phyloP scores from a whole-genome alignment of 2,113 vertebrate genomes.

The Pelodiscus sinensis region DNA sequence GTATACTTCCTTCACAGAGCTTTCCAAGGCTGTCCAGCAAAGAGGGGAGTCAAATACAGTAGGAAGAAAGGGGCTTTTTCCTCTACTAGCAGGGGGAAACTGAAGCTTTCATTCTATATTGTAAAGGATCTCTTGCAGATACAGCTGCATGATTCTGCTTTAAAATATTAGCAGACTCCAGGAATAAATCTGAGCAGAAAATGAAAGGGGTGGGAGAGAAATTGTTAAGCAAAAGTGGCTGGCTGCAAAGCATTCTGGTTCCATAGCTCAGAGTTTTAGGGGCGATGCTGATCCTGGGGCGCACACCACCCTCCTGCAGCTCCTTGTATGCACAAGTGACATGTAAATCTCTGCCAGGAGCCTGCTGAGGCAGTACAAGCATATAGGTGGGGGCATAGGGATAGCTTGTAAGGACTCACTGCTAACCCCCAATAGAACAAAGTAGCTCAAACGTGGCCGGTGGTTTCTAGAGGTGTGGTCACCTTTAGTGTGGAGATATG shows the following conservation, averaged over 20 bases:
- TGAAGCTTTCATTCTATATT: background rate
- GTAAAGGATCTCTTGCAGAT: background rate
- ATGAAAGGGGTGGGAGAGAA: conserved; percentile 31
- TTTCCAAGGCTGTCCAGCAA: background rate
- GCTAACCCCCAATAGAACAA: background rate
- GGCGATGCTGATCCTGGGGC: background rate
- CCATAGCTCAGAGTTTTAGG: conserved; percentile 20
- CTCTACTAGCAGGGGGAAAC: background rate
- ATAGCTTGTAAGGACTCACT: background rate
- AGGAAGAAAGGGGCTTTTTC: background rate
- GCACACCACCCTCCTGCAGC: background rate
- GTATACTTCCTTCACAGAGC: background rate
- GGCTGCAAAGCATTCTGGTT: background rate
- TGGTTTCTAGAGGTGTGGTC: background rate
- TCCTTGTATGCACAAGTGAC: background rate
- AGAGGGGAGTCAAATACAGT: background rate
- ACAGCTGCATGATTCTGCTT: conserved; percentile 39
- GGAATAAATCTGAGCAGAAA: conserved; percentile 62
- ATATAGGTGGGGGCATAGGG: background rate
- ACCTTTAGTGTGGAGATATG: background rate
- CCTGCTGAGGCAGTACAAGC: background rate
- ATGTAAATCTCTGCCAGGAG: background rate
- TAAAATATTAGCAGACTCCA: conserved; percentile 1
- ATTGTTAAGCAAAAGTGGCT: conserved; percentile 24
- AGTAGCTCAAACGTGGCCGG: background rate